A percentile compares a stretch with the other conserved stretches of the same genome.
Evolutionary conservation across 1,140 invertebrate species (phyloP).

Genomic region (Lucilia sericata): DNA sequence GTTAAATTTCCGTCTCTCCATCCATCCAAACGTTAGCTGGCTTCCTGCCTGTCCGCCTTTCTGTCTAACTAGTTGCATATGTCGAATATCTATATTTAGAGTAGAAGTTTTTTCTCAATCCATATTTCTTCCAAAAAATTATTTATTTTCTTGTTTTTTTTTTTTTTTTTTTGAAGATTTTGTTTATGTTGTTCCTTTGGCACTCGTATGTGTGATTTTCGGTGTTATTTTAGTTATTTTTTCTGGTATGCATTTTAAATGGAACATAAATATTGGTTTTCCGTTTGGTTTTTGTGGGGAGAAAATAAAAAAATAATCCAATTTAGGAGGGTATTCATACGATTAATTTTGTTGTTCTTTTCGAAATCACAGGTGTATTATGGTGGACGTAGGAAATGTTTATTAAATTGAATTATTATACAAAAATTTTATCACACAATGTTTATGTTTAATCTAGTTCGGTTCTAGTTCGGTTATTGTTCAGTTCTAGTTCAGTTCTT

Average conservation of each 20-base stretch:
- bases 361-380: neutral
- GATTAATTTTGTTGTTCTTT: neutral
- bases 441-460: too few relatives aligned
- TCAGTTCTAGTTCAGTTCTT: too few relatives aligned
- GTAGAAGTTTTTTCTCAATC: too few relatives aligned
- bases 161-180: neutral
- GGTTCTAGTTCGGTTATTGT: too few relatives aligned
- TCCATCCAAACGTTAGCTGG: too few relatives aligned
- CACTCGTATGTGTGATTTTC: neutral
- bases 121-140: neutral
- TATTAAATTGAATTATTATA: too few relatives aligned
- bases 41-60: too few relatives aligned
- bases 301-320: neutral
- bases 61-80: too few relatives aligned
- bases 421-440: too few relatives aligned
- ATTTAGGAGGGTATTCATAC: neutral
- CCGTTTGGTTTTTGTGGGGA: neutral
- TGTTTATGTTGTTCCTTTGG: neutral
- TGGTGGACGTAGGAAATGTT: too few relatives aligned
- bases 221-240: neutral
- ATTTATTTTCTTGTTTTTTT: neutral
- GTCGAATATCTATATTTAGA: too few relatives aligned
- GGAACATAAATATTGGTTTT: constrained; percentile 12
- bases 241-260: neutral
- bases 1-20: neutral